Base-by-base conservation (phyloP, 2,888 invertebrate genomes). In the Hirtodrosophila alboralis region DNA sequence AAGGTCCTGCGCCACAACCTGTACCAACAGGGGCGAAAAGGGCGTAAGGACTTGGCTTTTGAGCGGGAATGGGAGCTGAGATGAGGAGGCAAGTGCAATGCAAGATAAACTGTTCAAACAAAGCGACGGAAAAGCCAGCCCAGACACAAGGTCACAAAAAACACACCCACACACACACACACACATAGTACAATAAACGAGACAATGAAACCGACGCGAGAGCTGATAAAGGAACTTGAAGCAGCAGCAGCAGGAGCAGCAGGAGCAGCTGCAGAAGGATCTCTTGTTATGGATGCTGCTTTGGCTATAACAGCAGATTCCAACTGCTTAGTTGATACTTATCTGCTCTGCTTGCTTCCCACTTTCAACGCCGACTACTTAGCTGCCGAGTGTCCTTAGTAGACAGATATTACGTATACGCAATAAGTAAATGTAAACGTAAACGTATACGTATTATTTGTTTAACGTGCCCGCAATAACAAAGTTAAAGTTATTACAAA, bases 291-390 rank as follows among this genome's bases (percentile, higher is more conserved):
- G 65, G 65, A 41, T 40, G 48, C 59, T 70, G 71, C 71, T 74
- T 61, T 60, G 36, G 76, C 68, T 51, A 81, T 75, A 81, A 68
- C 65, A 81, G 60, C 71, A 80, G 75, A 80, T 79, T 77, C 60
- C 84, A 68, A 84, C 78, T 79, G 84, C 78, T 79, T 84, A 80
- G 81, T 68, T 69, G 84, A 79, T 79, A 74, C 78, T 79, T 79
- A 79, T 84, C 1, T 10, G 6, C 0, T 1, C 21, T 12, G 8
- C 7, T 18, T 4, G n/a, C 12, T n/a, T 6, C 6, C 21, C 1
- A 9, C 4, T 4, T n/a, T n/a, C 31, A 3, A n/a, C 12, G 6
- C 27, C n/a, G 4, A 4, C 1, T 10, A 12, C 18, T 14, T 3
- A 8, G 12, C 13, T 47, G 43, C 47, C 44, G 14, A 10, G 38